Percentiles rank a stretch among this genome's conserved stretches.
phyloP scores from a whole-genome alignment of 1,140 invertebrate genomes.

The Heliconius hermathena region DNA sequence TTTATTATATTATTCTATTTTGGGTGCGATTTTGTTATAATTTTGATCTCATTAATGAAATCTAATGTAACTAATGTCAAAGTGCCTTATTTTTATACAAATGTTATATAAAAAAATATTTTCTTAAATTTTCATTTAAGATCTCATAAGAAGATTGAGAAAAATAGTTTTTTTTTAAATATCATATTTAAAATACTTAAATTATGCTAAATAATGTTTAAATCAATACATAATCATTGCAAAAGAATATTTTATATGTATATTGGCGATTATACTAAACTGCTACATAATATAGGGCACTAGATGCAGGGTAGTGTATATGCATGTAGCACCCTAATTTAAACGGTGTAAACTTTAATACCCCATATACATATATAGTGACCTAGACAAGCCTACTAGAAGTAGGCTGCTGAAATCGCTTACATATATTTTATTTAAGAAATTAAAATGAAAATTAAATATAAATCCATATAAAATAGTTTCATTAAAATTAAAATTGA shows the following conservation, averaged over 20 bases:
- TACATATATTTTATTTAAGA: not conserved
- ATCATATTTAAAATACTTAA: not conserved
- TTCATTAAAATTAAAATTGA: not conserved
- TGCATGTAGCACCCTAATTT: too few species aligned
- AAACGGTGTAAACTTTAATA: too few species aligned
- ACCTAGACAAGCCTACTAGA: too few species aligned
- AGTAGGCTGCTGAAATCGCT: too few species aligned
- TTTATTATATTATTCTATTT: not conserved
- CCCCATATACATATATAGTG: too few species aligned
- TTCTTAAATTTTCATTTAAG: not conserved
- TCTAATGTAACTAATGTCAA: slow-evolving; percentile 1
- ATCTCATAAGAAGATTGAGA: slow-evolving; percentile 1
- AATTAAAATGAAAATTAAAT: slow-evolving; percentile 1
- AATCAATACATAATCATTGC: not conserved
- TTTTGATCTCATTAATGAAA: slow-evolving; percentile 26
- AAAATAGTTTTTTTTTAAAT: not conserved
- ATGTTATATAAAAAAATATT: not conserved
- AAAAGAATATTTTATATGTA: too few species aligned
- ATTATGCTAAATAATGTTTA: not conserved
- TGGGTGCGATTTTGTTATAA: slow-evolving; percentile 21
- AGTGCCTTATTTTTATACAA: not conserved
- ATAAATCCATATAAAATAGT: slow-evolving; percentile 25
- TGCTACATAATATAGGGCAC: too few species aligned
- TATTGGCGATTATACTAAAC: too few species aligned
- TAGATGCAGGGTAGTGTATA: too few species aligned